These are phyloP conservation scores for Pterostichus madidus DNA, from an alignment of 2,888 invertebrate species.

Conservation along the genomic window DNA sequence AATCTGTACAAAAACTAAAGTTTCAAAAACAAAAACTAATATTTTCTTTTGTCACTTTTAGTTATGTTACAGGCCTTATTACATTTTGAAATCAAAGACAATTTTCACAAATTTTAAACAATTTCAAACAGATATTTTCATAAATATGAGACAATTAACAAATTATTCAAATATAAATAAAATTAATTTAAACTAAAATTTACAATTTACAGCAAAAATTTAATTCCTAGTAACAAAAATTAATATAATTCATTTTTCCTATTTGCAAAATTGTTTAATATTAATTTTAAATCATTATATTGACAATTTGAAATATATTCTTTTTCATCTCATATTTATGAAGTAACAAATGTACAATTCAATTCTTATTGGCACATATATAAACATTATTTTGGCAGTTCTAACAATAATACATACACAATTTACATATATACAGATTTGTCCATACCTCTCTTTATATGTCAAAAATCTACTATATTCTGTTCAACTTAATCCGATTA, in stretches of 20 bases:
- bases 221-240: conserved; percentile 15
- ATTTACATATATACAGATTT: conserved; percentile 64
- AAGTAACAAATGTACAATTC: conserved; percentile 65
- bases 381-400: conserved; percentile 66
- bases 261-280: neutral
- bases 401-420: conserved; percentile 64
- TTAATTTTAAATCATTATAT: conserved; percentile 12
- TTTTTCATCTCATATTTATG: conserved; percentile 57
- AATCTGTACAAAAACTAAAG: conserved; percentile 46
- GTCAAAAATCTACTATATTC: conserved; percentile 39
- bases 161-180: conserved; percentile 36
- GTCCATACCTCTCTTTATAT: conserved; percentile 43
- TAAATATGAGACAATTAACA: conserved; percentile 48
- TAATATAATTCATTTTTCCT: conserved; percentile 16
- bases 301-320: conserved; percentile 2
- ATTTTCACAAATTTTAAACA: conserved; percentile 63
- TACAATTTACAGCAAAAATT: conserved; percentile 23
- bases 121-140: conserved; percentile 55
- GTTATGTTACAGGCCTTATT: conserved; percentile 52
- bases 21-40: conserved; percentile 34
- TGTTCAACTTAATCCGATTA: conserved; percentile 18
- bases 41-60: conserved; percentile 37
- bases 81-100: conserved; percentile 51
- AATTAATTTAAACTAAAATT: conserved; percentile 16
- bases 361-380: conserved; percentile 64